These are phyloP conservation scores for Sternotherus odoratus DNA, from an alignment of 2,797 vertebrate species.

Conservation along the genomic window DNA sequence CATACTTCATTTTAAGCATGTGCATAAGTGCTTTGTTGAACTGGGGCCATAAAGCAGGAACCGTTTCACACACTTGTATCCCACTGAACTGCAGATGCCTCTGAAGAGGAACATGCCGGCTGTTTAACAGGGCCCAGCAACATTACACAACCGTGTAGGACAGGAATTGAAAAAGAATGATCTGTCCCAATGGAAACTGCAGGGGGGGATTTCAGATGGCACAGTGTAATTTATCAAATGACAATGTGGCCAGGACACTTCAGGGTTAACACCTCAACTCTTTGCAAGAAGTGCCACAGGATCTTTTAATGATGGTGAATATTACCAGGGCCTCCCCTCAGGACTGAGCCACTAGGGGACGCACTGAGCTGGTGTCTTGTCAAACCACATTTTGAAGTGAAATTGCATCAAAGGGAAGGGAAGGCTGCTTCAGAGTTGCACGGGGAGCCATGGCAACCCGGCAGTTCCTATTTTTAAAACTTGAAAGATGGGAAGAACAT, in stretches of 20 bases:
- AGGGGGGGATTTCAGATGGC: background rate
- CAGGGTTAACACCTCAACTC: background rate
- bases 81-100: background rate
- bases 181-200: background rate
- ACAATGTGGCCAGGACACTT: fast-evolving
- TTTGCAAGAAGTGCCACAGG: background rate
- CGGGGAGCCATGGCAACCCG: constrained; percentile 74
- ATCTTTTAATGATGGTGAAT: background rate
- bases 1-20: fast-evolving
- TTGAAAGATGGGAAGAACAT: constrained; percentile 75
- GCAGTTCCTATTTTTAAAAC: constrained; percentile 81
- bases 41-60: background rate
- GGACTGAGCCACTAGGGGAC: constrained; percentile 64
- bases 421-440: constrained; percentile 57
- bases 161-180: background rate
- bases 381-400: background rate
- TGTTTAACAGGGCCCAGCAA: background rate
- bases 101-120: background rate
- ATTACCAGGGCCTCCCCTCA: fast-evolving
- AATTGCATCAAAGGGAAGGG: constrained; percentile 56
- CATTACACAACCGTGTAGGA: background rate
- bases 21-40: background rate
- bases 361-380: constrained; percentile 57
- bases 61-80: background rate
- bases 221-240: background rate